Base-by-base conservation (phyloP, 2,113 vertebrate species). In the Poecilia latipinna region DNA sequence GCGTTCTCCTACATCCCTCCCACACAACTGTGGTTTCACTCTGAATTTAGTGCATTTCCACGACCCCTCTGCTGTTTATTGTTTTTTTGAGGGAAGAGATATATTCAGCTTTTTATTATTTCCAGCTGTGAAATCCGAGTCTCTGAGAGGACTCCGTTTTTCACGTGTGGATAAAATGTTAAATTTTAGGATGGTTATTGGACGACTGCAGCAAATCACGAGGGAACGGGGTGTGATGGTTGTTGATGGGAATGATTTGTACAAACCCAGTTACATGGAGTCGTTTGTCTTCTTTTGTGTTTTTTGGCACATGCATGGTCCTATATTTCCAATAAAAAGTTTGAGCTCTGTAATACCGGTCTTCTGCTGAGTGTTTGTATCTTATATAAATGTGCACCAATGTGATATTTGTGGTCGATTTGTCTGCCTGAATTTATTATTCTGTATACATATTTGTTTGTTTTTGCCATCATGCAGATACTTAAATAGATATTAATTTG, bases 21-120 rank as follows among this genome's bases (percentile, higher is more conserved):
- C 44, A 4, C 31, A 32, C 61, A 22, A 13, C 24, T 26, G 42
- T 65, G 5, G 15, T 60, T 35, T 37, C 4, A 35, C 22, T 29
- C 70, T 48, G 31, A 54, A 62, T 8, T 78, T 33, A 32, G 12
- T 68, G 61, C 10, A 11, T 57, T 72, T 78, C 61, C 24, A 24
- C 28, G 42, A 73, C 60, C 33, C 37, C 79, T 78, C 72, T 72
- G 12, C 82, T 80, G 86, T 76, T 86, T 88, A 77, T 92, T 86
- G 72, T 85, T 90, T 79, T 70, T 79, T 70, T 51, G 32, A n/a
- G 51, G 51, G 51, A 57, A 57, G 17, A n/a, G 51, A 57, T n/a
- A 57, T 57, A 57, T 87, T 84, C 84, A 68, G 78, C 78, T 60
- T 79, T 88, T 89, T 83, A 91, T 91, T 71, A 91, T 10, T 57